Conservation (phyloP, 2,888 invertebrate genomes). For the Tridacna crocea region DNA sequence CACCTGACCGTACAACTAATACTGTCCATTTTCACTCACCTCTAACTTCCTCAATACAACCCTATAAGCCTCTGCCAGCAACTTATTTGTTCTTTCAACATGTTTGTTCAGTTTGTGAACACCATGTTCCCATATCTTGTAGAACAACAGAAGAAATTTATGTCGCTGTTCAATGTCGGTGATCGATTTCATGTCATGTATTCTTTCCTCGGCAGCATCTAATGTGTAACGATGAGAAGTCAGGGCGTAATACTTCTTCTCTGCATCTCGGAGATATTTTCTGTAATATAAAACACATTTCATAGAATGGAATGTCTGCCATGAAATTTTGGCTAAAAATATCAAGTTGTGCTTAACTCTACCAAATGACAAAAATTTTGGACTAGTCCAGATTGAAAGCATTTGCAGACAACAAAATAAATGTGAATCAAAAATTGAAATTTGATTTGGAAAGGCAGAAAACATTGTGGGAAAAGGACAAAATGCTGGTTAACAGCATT, state of each 20-base stretch:
- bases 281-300: conserved; percentile 84
- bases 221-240: conserved; percentile 87
- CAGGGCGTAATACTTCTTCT: conserved; percentile 91
- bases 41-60: conserved; percentile 72
- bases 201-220: conserved; percentile 84
- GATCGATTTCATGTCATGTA: conserved; percentile 83
- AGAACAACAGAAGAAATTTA: conserved; percentile 85
- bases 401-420: no score
- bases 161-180: conserved; percentile 81
- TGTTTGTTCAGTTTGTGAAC: conserved; percentile 64
- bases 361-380: no score
- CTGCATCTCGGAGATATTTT: conserved; percentile 93
- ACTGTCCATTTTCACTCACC: conserved; percentile 51
- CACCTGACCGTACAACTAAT: no score
- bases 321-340: background rate
- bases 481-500: no score
- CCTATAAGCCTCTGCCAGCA: conserved; percentile 77
- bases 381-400: no score
- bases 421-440: no score
- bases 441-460: no score
- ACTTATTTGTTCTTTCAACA: conserved; percentile 71
- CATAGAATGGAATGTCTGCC: background rate
- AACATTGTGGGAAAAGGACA: no score
- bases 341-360: background rate
- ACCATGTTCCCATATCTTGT: conserved; percentile 84